Evolutionary conservation across 2,888 invertebrate species (phyloP).

Genomic region (Apamea anceps): DNA sequence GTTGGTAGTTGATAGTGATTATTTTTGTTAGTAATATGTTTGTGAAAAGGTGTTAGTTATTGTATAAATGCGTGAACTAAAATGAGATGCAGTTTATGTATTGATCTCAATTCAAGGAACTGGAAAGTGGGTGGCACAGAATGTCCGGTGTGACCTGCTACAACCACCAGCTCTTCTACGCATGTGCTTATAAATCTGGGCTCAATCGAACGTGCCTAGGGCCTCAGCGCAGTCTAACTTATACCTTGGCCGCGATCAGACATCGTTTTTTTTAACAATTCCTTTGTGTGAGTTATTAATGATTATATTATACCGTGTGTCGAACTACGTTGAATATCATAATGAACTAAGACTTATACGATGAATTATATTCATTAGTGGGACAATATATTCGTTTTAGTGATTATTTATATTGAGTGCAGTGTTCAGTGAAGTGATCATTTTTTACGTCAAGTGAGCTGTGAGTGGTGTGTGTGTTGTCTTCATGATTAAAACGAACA

Average conservation of each 20-base stretch:
- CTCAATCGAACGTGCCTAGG: conserved; percentile 10
- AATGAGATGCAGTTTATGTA: background rate
- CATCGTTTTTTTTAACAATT: background rate
- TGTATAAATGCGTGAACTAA: background rate
- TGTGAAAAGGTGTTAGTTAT: background rate
- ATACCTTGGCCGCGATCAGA: background rate
- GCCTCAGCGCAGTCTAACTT: conserved; percentile 2
- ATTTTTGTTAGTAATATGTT: background rate
- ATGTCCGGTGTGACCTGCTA: conserved; percentile 18
- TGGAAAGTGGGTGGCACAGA: conserved; percentile 1
- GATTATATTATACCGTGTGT: too few species aligned
- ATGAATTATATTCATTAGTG: background rate
- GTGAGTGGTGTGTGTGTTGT: background rate
- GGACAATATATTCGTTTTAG: background rate
- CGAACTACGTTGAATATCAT: background rate
- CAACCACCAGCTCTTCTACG: conserved; percentile 19
- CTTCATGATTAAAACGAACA: background rate
- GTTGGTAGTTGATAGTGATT: background rate
- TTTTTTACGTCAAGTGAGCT: background rate
- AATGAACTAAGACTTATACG: background rate
- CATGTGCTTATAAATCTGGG: conserved; percentile 55
- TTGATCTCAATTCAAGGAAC: conserved; percentile 13
- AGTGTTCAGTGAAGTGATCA: background rate
- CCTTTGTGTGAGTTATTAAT: background rate
- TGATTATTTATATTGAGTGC: background rate